A percentile compares a stretch with the other conserved stretches of the same genome.
phyloP scores from a whole-genome alignment of 2,797 vertebrate genomes.

The Spheniscus humboldti region DNA sequence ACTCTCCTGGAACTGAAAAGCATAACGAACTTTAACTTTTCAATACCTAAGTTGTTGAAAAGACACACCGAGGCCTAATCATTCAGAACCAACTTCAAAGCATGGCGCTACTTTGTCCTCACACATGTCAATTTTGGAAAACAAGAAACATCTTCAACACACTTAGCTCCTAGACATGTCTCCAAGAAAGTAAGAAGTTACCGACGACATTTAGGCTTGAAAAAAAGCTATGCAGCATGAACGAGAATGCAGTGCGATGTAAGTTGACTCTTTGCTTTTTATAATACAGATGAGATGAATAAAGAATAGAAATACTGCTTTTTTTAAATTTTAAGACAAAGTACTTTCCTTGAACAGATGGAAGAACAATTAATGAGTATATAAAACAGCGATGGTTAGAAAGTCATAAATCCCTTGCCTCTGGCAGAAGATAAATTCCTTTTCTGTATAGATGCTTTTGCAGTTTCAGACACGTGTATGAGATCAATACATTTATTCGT shows the following conservation, averaged over 20 bases:
- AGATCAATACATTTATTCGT: slow-evolving; percentile 11
- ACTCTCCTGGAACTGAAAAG: not conserved
- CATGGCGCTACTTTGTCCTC: not conserved
- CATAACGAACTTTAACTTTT: not conserved
- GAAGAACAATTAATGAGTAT: slow-evolving; percentile 7
- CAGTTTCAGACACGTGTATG: not conserved
- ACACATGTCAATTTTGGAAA: not conserved
- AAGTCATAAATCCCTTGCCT: not conserved
- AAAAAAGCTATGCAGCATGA: not conserved
- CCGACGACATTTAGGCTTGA: not conserved
- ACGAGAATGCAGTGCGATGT: not conserved
- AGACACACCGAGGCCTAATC: not conserved
- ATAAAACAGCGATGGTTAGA: not conserved
- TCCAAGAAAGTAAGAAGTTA: not conserved
- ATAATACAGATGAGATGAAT: not conserved
- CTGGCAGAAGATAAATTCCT: not conserved
- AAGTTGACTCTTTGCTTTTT: not conserved
- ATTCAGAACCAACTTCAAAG: not conserved
- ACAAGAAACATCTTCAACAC: not conserved
- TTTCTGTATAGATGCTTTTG: not conserved
- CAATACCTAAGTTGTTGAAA: not conserved
- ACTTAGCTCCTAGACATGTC: not conserved
- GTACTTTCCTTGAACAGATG: not conserved
- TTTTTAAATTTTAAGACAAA: not conserved
- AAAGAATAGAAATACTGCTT: not conserved